Conservation (phyloP, 1,140 invertebrate genomes). For the Musca vetustissima region DNA sequence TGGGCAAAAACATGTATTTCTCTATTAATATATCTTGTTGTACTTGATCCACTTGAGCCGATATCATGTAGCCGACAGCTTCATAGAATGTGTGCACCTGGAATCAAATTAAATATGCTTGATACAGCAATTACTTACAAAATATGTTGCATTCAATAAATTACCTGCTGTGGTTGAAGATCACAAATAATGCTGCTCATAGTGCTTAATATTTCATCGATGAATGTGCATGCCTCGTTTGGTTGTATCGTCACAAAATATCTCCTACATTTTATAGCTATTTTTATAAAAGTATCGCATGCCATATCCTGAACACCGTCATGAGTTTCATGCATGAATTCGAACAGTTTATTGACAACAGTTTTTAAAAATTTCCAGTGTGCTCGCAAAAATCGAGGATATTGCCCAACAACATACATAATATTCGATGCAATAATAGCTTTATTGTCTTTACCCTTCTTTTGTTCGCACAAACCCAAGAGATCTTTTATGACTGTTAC, state of each 20-base stretch:
- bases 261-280: slow-evolving; percentile 96
- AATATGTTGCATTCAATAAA: not conserved
- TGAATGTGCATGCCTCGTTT: slow-evolving; percentile 96
- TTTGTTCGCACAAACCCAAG: slow-evolving; percentile 97
- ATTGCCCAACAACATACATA: slow-evolving; percentile 99
- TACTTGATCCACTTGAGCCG: slow-evolving; percentile 86
- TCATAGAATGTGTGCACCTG: slow-evolving; percentile 99
- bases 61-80: slow-evolving; percentile 99
- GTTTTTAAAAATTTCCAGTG: slow-evolving; percentile 99
- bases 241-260: slow-evolving; percentile 98
- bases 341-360: slow-evolving; percentile 99
- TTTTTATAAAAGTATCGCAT: slow-evolving; percentile 99
- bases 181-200: slow-evolving; percentile 99
- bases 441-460: slow-evolving; percentile 99
- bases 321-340: slow-evolving; percentile 99
- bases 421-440: slow-evolving; percentile 99
- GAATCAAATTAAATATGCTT: slow-evolving; percentile 31
- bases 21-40: slow-evolving; percentile 93
- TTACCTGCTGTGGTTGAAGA: slow-evolving; percentile 91
- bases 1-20: slow-evolving; percentile 96
- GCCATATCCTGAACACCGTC: slow-evolving; percentile 99
- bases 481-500: slow-evolving; percentile 99
- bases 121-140: too few relatives aligned
- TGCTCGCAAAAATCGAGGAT: slow-evolving; percentile 96
- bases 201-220: slow-evolving; percentile 96